phyloP scores from a whole-genome alignment of 2,113 vertebrate genomes.

The Plecturocebus donacophilus region DNA sequence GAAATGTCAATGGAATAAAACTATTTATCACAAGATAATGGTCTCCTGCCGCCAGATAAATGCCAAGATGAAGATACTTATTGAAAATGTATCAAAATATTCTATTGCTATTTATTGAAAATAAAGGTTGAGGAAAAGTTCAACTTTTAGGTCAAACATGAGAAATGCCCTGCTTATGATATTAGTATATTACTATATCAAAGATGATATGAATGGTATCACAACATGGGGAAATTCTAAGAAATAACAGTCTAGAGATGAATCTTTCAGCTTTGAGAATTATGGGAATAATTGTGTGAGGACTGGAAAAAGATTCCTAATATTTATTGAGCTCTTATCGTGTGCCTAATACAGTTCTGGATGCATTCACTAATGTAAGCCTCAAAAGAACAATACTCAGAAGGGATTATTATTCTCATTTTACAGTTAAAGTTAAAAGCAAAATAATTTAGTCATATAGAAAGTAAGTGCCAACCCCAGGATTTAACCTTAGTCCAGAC shows the following conservation, averaged over 20 bases:
- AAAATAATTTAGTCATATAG: neutral
- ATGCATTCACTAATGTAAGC: neutral
- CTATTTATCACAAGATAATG: slow-evolving; percentile 84
- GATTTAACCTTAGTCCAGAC: neutral
- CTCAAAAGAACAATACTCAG: neutral
- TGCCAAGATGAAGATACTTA: slow-evolving; percentile 84
- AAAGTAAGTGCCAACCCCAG: neutral
- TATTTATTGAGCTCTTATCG: neutral
- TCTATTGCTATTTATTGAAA: slow-evolving; percentile 82
- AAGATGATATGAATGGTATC: neutral
- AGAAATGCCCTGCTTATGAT: slow-evolving; percentile 55
- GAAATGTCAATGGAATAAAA: slow-evolving; percentile 86
- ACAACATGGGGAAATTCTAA: neutral
- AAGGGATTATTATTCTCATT: neutral
- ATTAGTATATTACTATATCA: slow-evolving; percentile 56
- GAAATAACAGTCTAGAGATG: neutral
- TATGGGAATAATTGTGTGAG: neutral
- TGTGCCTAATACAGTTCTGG: neutral
- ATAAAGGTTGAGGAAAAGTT: slow-evolving; percentile 80
- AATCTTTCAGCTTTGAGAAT: neutral
- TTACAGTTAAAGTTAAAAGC: slow-evolving; percentile 20
- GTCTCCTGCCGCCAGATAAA: slow-evolving; percentile 84
- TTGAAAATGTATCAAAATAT: slow-evolving; percentile 82
- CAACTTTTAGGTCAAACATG: slow-evolving; percentile 73
- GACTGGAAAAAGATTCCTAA: neutral